Conservation (phyloP, 2,888 invertebrate species). For the Callimorpha dominula region DNA sequence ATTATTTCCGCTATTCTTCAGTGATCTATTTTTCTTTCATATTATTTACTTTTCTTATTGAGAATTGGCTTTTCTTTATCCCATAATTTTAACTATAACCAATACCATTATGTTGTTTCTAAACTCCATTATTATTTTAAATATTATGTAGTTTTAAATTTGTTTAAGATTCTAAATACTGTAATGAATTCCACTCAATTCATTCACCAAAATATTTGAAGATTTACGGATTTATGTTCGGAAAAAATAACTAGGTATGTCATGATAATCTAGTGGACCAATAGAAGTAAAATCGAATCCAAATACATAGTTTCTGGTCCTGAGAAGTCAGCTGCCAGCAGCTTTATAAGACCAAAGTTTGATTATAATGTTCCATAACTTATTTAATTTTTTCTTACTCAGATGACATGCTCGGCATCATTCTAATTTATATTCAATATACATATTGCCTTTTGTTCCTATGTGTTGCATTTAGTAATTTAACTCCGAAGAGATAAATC, state of each 20-base stretch:
- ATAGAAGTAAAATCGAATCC: slow-evolving; percentile 20
- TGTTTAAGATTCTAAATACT: neutral
- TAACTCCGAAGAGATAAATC: slow-evolving; percentile 7
- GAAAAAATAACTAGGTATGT: slow-evolving; percentile 22
- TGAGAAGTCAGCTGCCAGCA: slow-evolving; percentile 41
- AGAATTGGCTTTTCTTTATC: neutral
- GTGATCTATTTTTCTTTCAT: too few species aligned
- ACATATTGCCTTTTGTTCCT: slow-evolving; percentile 50
- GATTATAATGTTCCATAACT: neutral
- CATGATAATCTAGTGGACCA: slow-evolving; percentile 47
- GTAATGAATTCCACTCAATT: neutral
- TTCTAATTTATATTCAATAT: slow-evolving; percentile 25
- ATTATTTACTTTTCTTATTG: neutral
- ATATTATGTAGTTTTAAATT: neutral
- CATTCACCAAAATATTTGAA: neutral
- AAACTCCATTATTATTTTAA: neutral
- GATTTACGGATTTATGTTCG: neutral
- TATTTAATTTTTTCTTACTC: slow-evolving; percentile 20
- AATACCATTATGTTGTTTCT: neutral
- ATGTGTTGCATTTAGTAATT: slow-evolving; percentile 26
- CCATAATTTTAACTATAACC: slow-evolving; percentile 11
- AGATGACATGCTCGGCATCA: slow-evolving; percentile 59
- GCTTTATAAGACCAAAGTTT: slow-evolving; percentile 27
- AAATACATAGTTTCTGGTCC: slow-evolving; percentile 18
- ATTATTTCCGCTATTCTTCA: neutral